Conservation (phyloP, 2,113 vertebrate species). For the Mellivora capensis region DNA sequence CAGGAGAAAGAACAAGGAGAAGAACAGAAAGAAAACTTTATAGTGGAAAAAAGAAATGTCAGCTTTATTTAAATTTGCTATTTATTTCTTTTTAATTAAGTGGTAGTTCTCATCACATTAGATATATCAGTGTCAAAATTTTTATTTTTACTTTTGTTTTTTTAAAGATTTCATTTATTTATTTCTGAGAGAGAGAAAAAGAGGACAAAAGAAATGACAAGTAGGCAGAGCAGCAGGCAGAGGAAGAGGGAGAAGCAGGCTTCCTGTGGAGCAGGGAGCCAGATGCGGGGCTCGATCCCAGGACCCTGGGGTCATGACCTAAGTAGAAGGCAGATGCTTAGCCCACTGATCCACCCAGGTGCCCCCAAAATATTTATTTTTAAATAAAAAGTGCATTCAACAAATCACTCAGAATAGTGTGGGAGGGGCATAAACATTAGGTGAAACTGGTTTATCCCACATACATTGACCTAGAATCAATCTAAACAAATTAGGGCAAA, state of each 20-base stretch:
- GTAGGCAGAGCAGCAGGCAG: background rate
- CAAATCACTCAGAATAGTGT: background rate
- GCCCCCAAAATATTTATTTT: background rate
- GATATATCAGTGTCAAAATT: background rate
- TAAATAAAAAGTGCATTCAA: background rate
- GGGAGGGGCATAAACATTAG: background rate
- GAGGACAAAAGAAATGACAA: background rate
- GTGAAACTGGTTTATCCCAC: background rate
- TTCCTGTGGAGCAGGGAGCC: background rate
- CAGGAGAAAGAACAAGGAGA: background rate
- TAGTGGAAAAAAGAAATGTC: background rate
- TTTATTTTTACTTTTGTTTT: background rate
- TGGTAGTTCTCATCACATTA: background rate
- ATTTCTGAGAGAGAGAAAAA: background rate
- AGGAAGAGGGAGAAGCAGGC: background rate
- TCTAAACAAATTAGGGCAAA: background rate
- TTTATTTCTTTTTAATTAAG: background rate
- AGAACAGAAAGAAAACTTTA: background rate
- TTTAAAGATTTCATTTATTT: background rate
- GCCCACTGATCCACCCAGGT: background rate
- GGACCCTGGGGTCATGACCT: background rate
- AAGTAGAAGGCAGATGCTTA: background rate
- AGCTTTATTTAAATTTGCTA: background rate
- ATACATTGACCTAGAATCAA: background rate
- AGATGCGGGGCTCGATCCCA: background rate